Conservation (phyloP, 2,888 invertebrate species). For the Chaitophorus viminalis region DNA sequence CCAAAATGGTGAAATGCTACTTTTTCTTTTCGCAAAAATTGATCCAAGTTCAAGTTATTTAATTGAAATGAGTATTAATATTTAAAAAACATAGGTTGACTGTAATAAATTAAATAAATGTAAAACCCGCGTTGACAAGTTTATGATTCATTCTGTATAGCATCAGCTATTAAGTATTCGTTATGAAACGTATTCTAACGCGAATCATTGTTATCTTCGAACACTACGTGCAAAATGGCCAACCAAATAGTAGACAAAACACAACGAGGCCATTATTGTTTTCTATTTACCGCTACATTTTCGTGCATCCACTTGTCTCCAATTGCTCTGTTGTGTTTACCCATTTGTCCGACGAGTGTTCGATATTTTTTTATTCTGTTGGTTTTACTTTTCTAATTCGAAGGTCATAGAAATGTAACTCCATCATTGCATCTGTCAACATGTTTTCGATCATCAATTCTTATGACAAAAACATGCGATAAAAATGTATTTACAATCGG, state of each 20-base stretch:
- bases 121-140: no score
- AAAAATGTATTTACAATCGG: not conserved
- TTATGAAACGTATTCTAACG: constrained; percentile 14
- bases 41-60: no score
- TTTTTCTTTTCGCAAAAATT: no score
- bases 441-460: not conserved
- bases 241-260: not conserved
- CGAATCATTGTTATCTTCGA: not conserved
- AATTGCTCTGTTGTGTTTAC: constrained; percentile 6
- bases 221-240: not conserved
- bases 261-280: constrained; percentile 32
- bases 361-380: constrained; percentile 2
- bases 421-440: not conserved
- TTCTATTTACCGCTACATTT: constrained; percentile 50
- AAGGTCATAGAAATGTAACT: constrained; percentile 4
- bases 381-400: constrained; percentile 32
- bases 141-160: not conserved
- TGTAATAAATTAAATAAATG: no score
- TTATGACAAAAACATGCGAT: not conserved
- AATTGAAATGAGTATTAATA: no score
- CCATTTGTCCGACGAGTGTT: not conserved
- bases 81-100: no score
- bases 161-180: not conserved
- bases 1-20: no score
- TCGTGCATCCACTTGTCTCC: not conserved